phyloP scores from a whole-genome alignment of 2,113 vertebrate genomes.

The Alces alces region DNA sequence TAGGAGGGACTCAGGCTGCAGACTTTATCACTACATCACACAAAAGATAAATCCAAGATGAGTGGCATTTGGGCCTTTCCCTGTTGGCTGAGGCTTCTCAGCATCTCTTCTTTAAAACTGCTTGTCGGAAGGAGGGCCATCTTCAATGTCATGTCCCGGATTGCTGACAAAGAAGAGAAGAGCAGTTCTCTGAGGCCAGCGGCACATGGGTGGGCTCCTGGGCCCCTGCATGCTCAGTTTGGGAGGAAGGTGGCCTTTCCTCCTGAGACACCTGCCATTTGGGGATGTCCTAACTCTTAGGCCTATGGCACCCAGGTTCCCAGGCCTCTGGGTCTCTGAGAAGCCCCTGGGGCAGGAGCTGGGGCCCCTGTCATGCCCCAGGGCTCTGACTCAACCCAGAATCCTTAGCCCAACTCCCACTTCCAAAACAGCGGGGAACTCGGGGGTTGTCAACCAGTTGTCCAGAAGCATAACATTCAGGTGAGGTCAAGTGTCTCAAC shows the following conservation, averaged over 20 bases:
- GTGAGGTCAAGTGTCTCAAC: background rate
- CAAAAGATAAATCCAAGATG: background rate
- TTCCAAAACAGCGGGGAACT: background rate
- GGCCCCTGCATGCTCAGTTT: background rate
- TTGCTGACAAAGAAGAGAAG: background rate
- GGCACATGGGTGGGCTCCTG: accelerated
- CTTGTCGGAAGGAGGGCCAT: background rate
- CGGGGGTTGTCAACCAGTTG: accelerated
- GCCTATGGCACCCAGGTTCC: background rate
- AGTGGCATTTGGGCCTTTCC: background rate
- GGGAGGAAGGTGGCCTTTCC: background rate
- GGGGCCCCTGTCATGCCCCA: accelerated
- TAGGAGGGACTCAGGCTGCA: background rate
- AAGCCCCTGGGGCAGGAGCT: background rate
- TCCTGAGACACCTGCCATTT: too few relatives aligned
- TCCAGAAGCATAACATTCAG: accelerated
- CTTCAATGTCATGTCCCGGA: accelerated
- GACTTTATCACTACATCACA: accelerated
- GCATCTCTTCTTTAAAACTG: background rate
- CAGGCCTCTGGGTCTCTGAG: background rate
- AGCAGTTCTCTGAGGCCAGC: accelerated
- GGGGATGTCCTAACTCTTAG: background rate
- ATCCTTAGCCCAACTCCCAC: accelerated
- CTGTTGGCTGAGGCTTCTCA: accelerated
- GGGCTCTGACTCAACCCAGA: background rate